These are phyloP conservation scores for Microctonus brassicae DNA, from an alignment of 2,888 invertebrate species.

Conservation along the genomic window DNA sequence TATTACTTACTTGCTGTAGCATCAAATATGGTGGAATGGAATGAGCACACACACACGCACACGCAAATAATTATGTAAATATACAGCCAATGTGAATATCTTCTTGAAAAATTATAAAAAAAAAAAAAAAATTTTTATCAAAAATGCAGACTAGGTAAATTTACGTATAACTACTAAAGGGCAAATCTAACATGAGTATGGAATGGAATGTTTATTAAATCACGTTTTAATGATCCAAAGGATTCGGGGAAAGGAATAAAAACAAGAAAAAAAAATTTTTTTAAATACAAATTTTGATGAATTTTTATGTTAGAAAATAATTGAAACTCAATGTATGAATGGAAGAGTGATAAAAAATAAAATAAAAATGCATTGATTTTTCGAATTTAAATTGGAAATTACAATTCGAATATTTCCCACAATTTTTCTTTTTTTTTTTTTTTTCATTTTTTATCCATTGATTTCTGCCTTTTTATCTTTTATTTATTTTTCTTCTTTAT, in stretches of 20 bases:
- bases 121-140: constrained; percentile 3
- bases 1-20: constrained; percentile 37
- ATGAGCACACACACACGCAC: constrained; percentile 18
- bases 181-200: background rate
- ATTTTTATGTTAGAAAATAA: background rate
- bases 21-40: constrained; percentile 35
- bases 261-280: background rate
- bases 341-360: background rate
- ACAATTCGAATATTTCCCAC: background rate
- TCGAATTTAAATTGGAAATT: background rate
- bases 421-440: background rate
- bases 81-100: constrained; percentile 27
- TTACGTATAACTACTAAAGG: background rate
- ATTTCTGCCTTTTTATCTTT: too few species aligned
- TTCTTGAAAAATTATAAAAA: constrained; percentile 21
- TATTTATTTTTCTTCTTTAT: too few species aligned
- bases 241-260: background rate
- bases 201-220: background rate
- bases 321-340: background rate
- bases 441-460: too few species aligned
- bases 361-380: constrained; percentile 1
- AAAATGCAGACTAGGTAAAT: constrained; percentile 26
- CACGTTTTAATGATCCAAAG: background rate
- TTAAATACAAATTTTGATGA: too few species aligned
- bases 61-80: background rate